phyloP scores from a whole-genome alignment of 2,113 vertebrate species.

The Oxyruncus cristatus region DNA sequence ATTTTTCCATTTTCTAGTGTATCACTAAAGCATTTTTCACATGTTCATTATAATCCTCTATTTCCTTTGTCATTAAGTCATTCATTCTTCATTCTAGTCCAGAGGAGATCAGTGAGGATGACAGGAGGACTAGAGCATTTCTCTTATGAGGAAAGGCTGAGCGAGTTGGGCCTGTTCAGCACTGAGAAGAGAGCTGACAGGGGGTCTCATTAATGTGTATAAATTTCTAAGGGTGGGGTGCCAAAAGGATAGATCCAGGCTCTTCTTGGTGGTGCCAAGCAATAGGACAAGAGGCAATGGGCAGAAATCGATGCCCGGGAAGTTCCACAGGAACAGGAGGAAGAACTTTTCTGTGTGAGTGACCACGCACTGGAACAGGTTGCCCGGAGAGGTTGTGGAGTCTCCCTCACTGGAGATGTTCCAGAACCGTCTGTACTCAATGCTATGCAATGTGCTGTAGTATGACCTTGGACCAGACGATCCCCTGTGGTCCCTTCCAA shows the following conservation, averaged over 20 bases:
- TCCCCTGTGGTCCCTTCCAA: neutral
- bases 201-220: rapidly evolving
- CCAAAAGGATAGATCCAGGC: neutral
- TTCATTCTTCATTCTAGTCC: neutral
- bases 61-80: neutral
- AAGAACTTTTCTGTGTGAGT: rapidly evolving
- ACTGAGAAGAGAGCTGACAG: rapidly evolving
- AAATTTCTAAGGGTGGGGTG: no score
- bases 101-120: neutral
- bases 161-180: neutral
- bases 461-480: neutral
- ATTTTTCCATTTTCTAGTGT: neutral
- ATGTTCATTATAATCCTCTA: neutral
- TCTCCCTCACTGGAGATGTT: neutral
- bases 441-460: no score
- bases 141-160: neutral
- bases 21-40: neutral
- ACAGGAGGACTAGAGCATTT: neutral
- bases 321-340: rapidly evolving
- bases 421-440: rapidly evolving
- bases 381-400: rapidly evolving
- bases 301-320: neutral
- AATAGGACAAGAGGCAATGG: rapidly evolving
- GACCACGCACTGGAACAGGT: rapidly evolving
- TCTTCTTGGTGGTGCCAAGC: rapidly evolving